A percentile compares a stretch with the other conserved stretches of the same genome.
These are phyloP conservation scores for Ips typographus DNA, from an alignment of 1,140 invertebrate species.

Conservation along the genomic window DNA sequence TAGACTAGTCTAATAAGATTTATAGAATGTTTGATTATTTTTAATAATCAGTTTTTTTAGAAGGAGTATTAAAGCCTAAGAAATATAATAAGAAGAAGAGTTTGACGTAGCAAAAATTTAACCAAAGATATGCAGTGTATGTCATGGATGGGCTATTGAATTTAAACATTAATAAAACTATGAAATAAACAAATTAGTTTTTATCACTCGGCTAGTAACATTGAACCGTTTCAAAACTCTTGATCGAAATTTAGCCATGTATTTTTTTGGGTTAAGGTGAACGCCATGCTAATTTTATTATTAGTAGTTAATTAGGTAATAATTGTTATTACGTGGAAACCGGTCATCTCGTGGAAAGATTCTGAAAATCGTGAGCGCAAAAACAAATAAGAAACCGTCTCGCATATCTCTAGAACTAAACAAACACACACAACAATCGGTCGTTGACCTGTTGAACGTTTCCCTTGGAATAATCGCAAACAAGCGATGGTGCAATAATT, in stretches of 20 bases:
- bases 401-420: conserved; percentile 1
- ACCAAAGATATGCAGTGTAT: no score
- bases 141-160: no score
- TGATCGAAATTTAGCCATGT: not conserved
- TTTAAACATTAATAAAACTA: no score
- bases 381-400: conserved; percentile 2
- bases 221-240: no score
- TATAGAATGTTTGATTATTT: no score
- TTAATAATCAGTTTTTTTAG: no score
- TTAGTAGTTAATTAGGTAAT: not conserved
- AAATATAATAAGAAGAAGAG: no score
- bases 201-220: no score
- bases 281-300: not conserved
- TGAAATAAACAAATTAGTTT: no score
- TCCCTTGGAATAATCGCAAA: conserved; percentile 20
- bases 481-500: conserved; percentile 16
- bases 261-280: conserved; percentile 12
- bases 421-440: conserved; percentile 19
- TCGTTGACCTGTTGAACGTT: conserved; percentile 8
- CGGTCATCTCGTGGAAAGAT: not conserved
- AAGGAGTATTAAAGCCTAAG: no score
- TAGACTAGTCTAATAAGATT: no score
- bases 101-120: no score
- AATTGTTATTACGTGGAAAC: not conserved
- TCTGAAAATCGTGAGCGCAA: conserved; percentile 4